Evolutionary conservation across 1,140 invertebrate species (phyloP), one percentile per base, ranked within the genome.

Genomic region (Calliopsis andreniformis): DNA sequence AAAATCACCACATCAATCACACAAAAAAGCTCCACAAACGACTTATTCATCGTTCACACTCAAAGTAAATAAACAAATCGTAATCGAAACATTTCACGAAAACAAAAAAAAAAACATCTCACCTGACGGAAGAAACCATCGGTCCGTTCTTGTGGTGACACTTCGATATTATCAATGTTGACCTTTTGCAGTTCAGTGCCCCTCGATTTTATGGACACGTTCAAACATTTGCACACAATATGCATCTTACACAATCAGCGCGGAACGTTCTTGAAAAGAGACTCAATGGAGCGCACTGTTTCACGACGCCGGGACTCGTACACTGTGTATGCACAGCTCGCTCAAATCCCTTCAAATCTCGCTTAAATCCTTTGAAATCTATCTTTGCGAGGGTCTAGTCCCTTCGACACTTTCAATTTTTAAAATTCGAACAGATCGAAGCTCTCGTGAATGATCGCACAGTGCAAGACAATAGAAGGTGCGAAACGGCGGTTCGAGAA

Each of bases 221-320:
- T 93, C 58, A 93, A 86, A 86, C 93, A 93, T 82, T 92, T 92
- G 76, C 93, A 93, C 49, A 90, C 84, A 53, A 90, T 47, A 79
- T 87, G 83, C 89, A 91, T 91, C 49, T 87, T 87, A 68, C 35
- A 76, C 73, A 32, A 76, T 61, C 64, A 61, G 64, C 39, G 16
- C 18, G 51, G n/a, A 53, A 63, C 30, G 62, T 67, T 69, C 61
- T 51, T 43, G 12, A 58, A 51, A 69, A 76, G 64, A 76, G 61
- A 76, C 35, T 76, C 56, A 2, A 68, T 39, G 4, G 10, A 39
- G 32, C n/a, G 25, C 53, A 49, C 73, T 16, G 63, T 59, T 49
- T 63, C 20, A 32, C 63, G 45, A 69, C 51, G 53, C 66, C 73
- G 66, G 66, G 55, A n/a, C 43, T 69, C 73, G 3, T 25, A 51